These are phyloP conservation scores for Lordiphosa fenestrarum DNA, from an alignment of 2,888 invertebrate species.

Conservation along the genomic window DNA sequence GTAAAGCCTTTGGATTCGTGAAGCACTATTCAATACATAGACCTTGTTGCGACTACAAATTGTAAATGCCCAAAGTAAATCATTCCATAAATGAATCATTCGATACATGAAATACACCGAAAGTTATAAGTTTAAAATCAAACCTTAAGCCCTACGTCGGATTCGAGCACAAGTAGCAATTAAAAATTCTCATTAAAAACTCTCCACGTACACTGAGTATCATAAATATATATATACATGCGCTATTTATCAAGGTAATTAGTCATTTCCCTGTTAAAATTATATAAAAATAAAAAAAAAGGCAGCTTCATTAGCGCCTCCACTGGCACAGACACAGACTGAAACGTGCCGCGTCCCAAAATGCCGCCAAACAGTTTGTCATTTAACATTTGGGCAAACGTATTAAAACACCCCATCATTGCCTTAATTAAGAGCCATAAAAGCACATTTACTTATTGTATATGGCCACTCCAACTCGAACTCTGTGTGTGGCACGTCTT, in stretches of 20 bases:
- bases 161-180: constrained; percentile 26
- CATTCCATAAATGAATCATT: no score
- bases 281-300: constrained; percentile 21
- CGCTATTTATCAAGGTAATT: constrained; percentile 38
- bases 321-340: constrained; percentile 2
- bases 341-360: not conserved
- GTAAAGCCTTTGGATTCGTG: no score
- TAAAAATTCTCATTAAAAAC: constrained; percentile 42
- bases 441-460: constrained; percentile 79
- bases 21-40: no score
- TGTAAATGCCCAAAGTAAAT: no score
- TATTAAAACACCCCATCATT: constrained; percentile 80
- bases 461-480: constrained; percentile 15
- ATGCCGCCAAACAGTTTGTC: constrained; percentile 50
- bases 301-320: constrained; percentile 57
- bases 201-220: constrained; percentile 22
- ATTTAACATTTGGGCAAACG: constrained; percentile 79
- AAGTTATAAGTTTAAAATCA: no score
- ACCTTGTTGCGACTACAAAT: no score
- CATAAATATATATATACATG: constrained; percentile 19
- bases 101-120: no score
- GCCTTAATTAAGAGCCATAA: constrained; percentile 81
- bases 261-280: constrained; percentile 28
- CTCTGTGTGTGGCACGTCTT: constrained; percentile 52
- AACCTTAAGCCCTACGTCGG: no score